Evolutionary conservation across 2,113 vertebrate genomes (phyloP), one percentile per base, ranked within the genome.

Genomic region (Bos indicus): DNA sequence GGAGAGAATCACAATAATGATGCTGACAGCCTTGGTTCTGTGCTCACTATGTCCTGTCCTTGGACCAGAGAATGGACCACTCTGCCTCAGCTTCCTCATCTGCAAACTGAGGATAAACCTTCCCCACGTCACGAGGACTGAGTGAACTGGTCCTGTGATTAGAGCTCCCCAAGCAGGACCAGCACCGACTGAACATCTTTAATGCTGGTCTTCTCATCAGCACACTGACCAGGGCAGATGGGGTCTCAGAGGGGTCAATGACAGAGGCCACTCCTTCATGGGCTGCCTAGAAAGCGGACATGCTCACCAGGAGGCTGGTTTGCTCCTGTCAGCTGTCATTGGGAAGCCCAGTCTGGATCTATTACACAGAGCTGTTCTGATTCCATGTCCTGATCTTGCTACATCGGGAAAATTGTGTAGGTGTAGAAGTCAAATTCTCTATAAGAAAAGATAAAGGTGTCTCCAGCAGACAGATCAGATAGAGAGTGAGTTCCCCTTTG

Each of bases 161-260:
- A 21, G 60, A 30, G 33, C 33, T 21, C 11, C 19, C 46, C 11
- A 1, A 13, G 30, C 0, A 15, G 4, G 56, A 11, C 40, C n/a
- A 46, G 33, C 15, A 28, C 51, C 16, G n/a, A 36, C 13, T 3
- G 6, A 25, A 2, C 36, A 6, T 3, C n/a, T 6, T 21, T 3
- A 8, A 21, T 0, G 3, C 16, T 71, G 6, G 28, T 6, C 57
- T 36, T 52, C 28, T 6, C 17, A 36, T 25, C 13, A 8, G n/a
- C 62, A 64, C 90, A 16, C 9, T 12, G 52, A 51, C 5, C 40
- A 4, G 57, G 51, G 54, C 5, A 40, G 6, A 28, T 5, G 5
- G 14, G 11, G 16, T 26, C 14, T 17, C 67, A 52, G 62, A 23
- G 36, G 8, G 23, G 59, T 21, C 23, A 51, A 14, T 21, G 15